A percentile compares a stretch with the other conserved stretches of the same genome.
Conservation (phyloP, 2,797 vertebrate genomes). For the Tinamus major region DNA sequence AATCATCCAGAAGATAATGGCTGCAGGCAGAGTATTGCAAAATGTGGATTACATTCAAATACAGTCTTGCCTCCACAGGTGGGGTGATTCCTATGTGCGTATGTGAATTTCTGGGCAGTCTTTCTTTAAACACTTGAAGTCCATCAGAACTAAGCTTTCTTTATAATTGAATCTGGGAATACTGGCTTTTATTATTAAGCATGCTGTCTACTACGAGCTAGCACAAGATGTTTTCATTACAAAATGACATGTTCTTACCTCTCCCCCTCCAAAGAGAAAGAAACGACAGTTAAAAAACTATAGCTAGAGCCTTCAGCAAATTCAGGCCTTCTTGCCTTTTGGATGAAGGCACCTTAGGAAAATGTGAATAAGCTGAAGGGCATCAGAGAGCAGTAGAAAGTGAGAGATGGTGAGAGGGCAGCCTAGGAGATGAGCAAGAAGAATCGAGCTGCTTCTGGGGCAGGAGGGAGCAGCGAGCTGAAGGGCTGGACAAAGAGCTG, state of each 20-base stretch:
- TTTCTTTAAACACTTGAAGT: neutral
- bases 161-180: conserved; percentile 10
- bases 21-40: neutral
- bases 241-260: neutral
- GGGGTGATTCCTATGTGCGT: neutral
- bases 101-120: neutral
- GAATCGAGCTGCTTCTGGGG: neutral
- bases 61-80: neutral
- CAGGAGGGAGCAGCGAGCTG: neutral
- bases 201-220: neutral
- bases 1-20: neutral
- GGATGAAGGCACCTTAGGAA: neutral
- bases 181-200: neutral
- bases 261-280: neutral
- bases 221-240: neutral
- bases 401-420: neutral
- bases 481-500: neutral
- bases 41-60: neutral
- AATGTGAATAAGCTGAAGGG: neutral
- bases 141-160: conserved; percentile 1
- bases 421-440: neutral
- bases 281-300: neutral
- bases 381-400: neutral
- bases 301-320: neutral
- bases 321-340: neutral